Percentiles rank a stretch among this genome's conserved stretches.
phyloP scores from a whole-genome alignment of 2,113 vertebrate genomes.

The Megaleporinus macrocephalus region DNA sequence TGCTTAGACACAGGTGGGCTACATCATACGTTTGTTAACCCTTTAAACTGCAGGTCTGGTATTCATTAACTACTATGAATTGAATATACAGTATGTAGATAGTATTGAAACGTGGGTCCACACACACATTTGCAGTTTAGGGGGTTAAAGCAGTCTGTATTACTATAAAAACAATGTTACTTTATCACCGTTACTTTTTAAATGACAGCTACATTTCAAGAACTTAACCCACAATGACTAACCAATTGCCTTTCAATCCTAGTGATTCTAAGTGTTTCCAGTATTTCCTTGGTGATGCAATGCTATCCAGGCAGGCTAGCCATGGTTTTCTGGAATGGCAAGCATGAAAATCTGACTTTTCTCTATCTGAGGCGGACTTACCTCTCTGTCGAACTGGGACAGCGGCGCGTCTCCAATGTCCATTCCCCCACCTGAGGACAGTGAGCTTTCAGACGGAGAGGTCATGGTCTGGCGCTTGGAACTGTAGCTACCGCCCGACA shows the following conservation, averaged over 20 bases:
- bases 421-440: conserved; percentile 94
- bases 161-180: not conserved
- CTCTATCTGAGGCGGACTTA: conserved; percentile 63
- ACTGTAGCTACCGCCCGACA: conserved; percentile 90
- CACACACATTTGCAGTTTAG: no score
- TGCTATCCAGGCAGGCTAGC: not conserved
- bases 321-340: not conserved
- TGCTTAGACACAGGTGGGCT: not conserved
- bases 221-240: not conserved
- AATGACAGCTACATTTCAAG: no score
- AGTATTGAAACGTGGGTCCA: no score
- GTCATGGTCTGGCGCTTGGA: conserved; percentile 91
- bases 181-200: no score
- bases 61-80: no score
- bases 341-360: not conserved
- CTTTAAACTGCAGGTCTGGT: no score
- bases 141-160: not conserved
- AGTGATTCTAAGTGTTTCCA: not conserved
- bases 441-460: conserved; percentile 92
- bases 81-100: no score
- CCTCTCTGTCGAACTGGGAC: conserved; percentile 95
- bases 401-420: conserved; percentile 89
- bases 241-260: not conserved
- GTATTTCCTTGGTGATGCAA: no score
- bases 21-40: no score